Percentiles rank a stretch among this genome's conserved stretches.
Evolutionary conservation across 2,113 vertebrate genomes (phyloP).

Genomic region (Mustelus asterias): DNA sequence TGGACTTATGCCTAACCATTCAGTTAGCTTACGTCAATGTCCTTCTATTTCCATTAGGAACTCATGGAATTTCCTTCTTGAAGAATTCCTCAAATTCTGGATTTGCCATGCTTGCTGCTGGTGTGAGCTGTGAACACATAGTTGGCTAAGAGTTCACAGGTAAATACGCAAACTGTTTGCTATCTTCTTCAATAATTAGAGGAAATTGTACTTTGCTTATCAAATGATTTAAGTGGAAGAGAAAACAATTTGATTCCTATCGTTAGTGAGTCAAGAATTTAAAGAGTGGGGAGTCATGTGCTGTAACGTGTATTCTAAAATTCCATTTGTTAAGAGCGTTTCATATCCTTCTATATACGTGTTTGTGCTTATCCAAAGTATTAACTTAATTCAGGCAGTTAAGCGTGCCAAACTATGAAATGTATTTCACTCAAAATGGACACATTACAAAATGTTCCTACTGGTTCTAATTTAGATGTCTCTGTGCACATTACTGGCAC

Average conservation of each 20-base stretch:
- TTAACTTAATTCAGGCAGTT: neutral
- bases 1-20: neutral
- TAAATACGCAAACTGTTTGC: neutral
- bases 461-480: neutral
- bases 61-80: neutral
- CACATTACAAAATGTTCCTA: neutral
- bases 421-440: no score
- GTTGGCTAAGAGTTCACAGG: neutral
- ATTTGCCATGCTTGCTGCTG: neutral
- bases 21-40: neutral
- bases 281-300: neutral
- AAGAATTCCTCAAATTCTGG: neutral
- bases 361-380: neutral
- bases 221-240: no score
- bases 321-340: neutral
- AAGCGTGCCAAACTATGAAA: neutral
- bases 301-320: neutral
- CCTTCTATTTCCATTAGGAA: neutral
- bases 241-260: neutral
- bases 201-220: neutral
- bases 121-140: neutral
- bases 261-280: neutral
- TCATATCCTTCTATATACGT: neutral
- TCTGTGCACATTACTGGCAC: neutral
- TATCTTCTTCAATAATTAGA: neutral